Percentiles rank a stretch among this genome's conserved stretches.
Conservation (phyloP, 1,140 invertebrate genomes). For the Bombus difficillimus region DNA sequence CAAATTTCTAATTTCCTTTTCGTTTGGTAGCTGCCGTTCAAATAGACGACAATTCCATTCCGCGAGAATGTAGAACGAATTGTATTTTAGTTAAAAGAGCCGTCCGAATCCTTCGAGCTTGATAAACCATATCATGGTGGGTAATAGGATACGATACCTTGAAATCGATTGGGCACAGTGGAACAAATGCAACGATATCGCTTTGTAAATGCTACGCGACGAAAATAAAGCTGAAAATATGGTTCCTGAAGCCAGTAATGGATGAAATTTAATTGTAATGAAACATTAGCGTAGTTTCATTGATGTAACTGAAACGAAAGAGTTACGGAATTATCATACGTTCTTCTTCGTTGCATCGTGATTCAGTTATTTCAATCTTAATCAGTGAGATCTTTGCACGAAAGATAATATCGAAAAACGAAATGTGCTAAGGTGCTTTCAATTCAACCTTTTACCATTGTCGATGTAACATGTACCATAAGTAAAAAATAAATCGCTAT, state of each 20-base stretch:
- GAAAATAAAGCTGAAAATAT: background rate
- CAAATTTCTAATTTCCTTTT: constrained; percentile 21
- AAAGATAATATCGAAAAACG: too few species aligned
- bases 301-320: too few species aligned
- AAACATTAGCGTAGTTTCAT: background rate
- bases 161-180: background rate
- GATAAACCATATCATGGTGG: background rate
- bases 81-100: background rate
- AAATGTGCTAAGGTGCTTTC: too few species aligned
- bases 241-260: background rate
- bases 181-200: background rate
- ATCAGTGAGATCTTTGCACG: too few species aligned
- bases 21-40: background rate
- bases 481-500: too few species aligned
- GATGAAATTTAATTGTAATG: background rate
- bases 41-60: background rate
- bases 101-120: too few species aligned
- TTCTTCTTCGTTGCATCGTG: too few species aligned
- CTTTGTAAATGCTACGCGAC: background rate
- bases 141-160: too few species aligned
- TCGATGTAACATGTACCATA: too few species aligned
- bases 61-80: background rate
- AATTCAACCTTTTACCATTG: too few species aligned
- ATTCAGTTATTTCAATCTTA: too few species aligned
- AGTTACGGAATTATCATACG: too few species aligned